Evolutionary conservation across 2,888 invertebrate genomes (phyloP).

Genomic region (Salticus scenicus): DNA sequence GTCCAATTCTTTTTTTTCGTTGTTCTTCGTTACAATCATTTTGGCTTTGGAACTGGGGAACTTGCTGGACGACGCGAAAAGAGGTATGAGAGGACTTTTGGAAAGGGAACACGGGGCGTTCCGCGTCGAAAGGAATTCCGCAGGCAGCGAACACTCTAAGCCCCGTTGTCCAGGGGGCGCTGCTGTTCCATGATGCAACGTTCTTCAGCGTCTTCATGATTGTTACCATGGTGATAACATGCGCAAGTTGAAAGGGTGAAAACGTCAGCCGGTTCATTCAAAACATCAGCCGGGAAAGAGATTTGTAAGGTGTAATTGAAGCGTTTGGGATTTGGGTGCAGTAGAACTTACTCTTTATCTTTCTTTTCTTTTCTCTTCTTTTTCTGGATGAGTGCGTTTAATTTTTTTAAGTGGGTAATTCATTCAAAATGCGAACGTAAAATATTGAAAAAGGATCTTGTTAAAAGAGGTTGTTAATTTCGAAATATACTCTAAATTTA

Average conservation of each 20-base stretch:
- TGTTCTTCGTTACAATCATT: conserved; percentile 49
- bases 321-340: background rate
- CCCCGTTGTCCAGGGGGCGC: conserved; percentile 22
- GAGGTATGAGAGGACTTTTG: background rate
- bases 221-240: conserved; percentile 43
- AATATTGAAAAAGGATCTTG: too few species aligned
- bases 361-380: too few species aligned
- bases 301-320: background rate
- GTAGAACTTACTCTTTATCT: too few species aligned
- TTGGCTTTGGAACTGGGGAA: conserved; percentile 14
- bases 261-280: conserved; percentile 54
- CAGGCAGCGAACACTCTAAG: conserved; percentile 34
- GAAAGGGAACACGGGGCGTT: conserved; percentile 63
- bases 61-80: background rate
- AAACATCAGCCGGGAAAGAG: conserved; percentile 39
- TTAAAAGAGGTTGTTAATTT: too few species aligned
- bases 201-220: conserved; percentile 28
- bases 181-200: conserved; percentile 49
- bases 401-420: too few species aligned
- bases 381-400: too few species aligned
- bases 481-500: too few species aligned
- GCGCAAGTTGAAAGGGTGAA: conserved; percentile 14
- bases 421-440: too few species aligned
- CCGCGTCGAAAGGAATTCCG: conserved; percentile 56
- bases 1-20: conserved; percentile 46